Evolutionary conservation across 2,113 vertebrate species (phyloP).

Genomic region (Leucoraja erinaceus): DNA sequence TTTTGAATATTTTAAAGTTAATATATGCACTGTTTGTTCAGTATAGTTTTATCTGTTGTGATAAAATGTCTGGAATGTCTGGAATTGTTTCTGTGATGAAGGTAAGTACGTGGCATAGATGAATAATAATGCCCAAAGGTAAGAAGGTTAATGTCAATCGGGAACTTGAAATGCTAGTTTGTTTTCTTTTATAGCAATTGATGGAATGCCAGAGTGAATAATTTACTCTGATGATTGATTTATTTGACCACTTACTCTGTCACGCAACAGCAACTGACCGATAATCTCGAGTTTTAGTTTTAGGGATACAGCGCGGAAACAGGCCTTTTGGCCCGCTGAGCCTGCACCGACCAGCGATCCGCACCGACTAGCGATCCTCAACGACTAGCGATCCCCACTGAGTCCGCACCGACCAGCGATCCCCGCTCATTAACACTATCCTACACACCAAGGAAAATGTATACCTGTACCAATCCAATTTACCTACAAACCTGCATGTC

Average conservation of each 20-base stretch:
- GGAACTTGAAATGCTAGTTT: not conserved
- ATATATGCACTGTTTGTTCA: not conserved
- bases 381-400: no score
- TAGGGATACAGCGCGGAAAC: no score
- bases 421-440: no score
- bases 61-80: not conserved
- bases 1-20: not conserved
- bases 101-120: not conserved
- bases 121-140: not conserved
- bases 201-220: not conserved
- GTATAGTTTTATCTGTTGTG: not conserved
- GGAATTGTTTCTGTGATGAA: not conserved
- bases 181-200: not conserved
- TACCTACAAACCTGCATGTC: no score
- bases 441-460: no score
- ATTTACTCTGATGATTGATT: not conserved
- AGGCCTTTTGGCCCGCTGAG: no score
- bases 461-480: no score
- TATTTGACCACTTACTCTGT: not conserved
- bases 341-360: no score
- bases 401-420: no score
- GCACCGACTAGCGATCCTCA: no score
- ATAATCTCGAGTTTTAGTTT: not conserved
- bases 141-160: not conserved
- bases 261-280: not conserved